phyloP scores from a whole-genome alignment of 2,888 invertebrate genomes.

The Calameuta filiformis region DNA sequence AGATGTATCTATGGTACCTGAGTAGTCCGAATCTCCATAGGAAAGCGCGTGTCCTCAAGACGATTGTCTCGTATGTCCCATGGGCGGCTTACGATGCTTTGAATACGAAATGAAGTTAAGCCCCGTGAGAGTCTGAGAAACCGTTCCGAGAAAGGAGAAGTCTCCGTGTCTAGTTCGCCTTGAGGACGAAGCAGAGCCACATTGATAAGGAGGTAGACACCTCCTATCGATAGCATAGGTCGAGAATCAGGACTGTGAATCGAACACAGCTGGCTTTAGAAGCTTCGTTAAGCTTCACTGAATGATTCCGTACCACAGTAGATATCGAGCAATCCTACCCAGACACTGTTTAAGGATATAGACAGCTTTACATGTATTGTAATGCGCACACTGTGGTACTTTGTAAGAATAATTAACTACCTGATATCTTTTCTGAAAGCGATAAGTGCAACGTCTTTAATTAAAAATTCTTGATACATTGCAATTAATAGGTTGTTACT shows the following conservation, averaged over 20 bases:
- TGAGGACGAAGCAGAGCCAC: neutral
- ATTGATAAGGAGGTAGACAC: neutral
- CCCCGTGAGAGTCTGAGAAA: conserved; percentile 30
- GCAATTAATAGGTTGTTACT: no score
- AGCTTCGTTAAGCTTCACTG: neutral
- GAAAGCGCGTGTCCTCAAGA: conserved; percentile 38
- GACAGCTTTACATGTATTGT: neutral
- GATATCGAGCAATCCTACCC: neutral
- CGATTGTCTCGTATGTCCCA: conserved; percentile 45
- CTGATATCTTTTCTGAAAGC: no score
- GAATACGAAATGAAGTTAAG: conserved; percentile 52
- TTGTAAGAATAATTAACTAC: no score
- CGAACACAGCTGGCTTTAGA: neutral
- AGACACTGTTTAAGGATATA: conserved; percentile 2
- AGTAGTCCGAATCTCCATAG: conserved; percentile 21
- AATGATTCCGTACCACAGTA: neutral
- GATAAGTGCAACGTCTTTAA: no score
- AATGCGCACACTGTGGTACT: neutral
- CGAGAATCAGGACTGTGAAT: neutral
- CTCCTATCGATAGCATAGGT: neutral
- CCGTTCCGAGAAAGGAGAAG: neutral
- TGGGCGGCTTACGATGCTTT: conserved; percentile 40
- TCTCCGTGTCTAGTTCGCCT: neutral
- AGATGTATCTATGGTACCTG: neutral
- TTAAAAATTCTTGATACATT: no score